Conservation (phyloP, 1,140 invertebrate species). For the Drosophila virilis region DNA sequence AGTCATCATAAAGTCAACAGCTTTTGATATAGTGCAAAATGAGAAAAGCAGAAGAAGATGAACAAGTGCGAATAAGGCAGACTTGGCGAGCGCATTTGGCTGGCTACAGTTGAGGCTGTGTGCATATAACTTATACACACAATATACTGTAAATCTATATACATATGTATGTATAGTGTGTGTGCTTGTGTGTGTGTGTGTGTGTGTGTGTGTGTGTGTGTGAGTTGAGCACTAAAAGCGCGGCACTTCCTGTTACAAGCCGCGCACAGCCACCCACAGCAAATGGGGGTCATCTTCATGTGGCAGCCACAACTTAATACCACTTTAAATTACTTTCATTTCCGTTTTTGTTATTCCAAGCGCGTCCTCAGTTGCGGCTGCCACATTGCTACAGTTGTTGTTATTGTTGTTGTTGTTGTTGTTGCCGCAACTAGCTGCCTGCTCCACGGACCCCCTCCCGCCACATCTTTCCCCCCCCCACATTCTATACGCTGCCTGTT, state of each 20-base stretch:
- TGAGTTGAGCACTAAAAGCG: conserved; percentile 10
- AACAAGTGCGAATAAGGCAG: conserved; percentile 13
- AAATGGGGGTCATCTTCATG: conserved; percentile 45
- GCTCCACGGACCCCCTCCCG: neutral
- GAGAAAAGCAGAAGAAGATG: conserved; percentile 8
- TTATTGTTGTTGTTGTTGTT: neutral
- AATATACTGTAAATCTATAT: neutral
- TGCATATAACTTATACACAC: conserved; percentile 53
- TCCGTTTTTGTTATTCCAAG: conserved; percentile 76
- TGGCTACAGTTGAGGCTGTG: conserved; percentile 21
- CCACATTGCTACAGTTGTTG: neutral
- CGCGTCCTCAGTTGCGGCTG: conserved; percentile 61
- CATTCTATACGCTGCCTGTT: conserved; percentile 3
- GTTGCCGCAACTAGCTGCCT: neutral
- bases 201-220: conserved; percentile 1
- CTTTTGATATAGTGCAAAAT: conserved; percentile 30
- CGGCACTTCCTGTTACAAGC: conserved; percentile 45
- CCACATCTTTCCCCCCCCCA: too few species aligned
- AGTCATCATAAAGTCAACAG: conserved; percentile 16
- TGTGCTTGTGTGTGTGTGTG: neutral
- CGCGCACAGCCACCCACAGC: conserved; percentile 14
- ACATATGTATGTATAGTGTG: neutral
- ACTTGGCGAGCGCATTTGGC: conserved; percentile 25
- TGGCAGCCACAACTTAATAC: conserved; percentile 60
- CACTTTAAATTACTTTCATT: conserved; percentile 78